These are phyloP conservation scores for Noctua comes DNA, from an alignment of 2,888 invertebrate genomes.

Conservation along the genomic window DNA sequence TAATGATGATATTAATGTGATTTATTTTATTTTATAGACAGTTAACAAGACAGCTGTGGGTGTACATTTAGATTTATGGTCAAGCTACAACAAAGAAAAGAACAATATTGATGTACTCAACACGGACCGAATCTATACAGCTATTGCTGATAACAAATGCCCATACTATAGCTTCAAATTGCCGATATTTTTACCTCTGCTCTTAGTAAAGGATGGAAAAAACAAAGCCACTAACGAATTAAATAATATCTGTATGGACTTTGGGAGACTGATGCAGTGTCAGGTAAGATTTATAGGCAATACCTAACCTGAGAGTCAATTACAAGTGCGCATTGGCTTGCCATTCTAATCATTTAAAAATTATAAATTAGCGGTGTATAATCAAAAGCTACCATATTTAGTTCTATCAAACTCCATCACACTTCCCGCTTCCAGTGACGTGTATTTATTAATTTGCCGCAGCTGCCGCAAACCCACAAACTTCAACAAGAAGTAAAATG, in stretches of 20 bases:
- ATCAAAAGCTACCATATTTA: neutral
- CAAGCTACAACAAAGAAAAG: constrained; percentile 32
- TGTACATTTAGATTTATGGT: constrained; percentile 29
- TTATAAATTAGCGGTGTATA: neutral
- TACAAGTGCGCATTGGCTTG: neutral
- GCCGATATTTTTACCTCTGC: constrained; percentile 39
- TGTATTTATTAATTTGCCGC: neutral
- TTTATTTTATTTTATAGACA: constrained; percentile 31
- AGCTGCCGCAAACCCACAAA: neutral
- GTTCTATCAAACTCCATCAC: neutral
- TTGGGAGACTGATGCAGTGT: constrained; percentile 38
- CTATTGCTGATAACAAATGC: constrained; percentile 20
- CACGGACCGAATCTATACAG: constrained; percentile 10
- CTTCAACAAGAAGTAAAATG: neutral
- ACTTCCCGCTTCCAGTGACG: too few relatives aligned
- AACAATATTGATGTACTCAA: constrained; percentile 32
- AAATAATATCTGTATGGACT: constrained; percentile 18
- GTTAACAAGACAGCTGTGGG: constrained; percentile 11
- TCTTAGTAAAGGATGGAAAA: constrained; percentile 41
- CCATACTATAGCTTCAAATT: constrained; percentile 9
- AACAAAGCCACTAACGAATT: constrained; percentile 32
- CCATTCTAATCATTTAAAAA: neutral
- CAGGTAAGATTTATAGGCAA: constrained; percentile 18
- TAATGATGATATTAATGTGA: neutral
- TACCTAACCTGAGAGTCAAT: neutral